Base-by-base conservation (phyloP, 1,140 invertebrate species). In the Heliconius hewitsoni region DNA sequence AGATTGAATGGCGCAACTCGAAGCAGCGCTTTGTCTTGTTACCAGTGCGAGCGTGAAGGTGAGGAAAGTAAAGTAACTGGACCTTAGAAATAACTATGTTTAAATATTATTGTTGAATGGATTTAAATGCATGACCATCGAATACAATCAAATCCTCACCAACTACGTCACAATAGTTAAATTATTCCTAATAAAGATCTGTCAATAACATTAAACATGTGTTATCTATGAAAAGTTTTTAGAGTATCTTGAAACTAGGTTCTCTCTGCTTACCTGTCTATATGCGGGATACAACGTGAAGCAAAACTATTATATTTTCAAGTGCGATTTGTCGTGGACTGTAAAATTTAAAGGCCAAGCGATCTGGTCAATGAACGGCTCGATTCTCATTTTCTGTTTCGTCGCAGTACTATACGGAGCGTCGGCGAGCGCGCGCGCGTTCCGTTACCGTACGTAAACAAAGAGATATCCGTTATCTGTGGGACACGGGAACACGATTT, bases 391-490 rank as follows among this genome's bases (percentile, higher is more conserved):
- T 73, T 73, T 73, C 23, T 27, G 50, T 50, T 73, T 27, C 13
- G 72, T 73, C 60, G 60, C 60, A 66, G 60, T 66, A 66, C 60
- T 23, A 5, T 30, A 30, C 60, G 11, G 60, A 30, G 11, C 60
- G 60, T 66, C 60, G 60, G 8, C 60, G 60, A 66, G 60, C 60
- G 60, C 60, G 60, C 60, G 27, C 27, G 60, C 60, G 60, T 66
- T n/a, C 27, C n/a, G 0, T 66, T 27, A 9, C 60, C 19, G 60
- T 11, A 30, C 60, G 60, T 66, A 11, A 66, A 66, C 60, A 66
- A 66, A 66, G 60, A 66, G 11, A 13, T 27, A 66, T 66, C 18
- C 60, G 23, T 73, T 73, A 73, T 73, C 50, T 50, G 42, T 73
- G 72, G 6, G 23, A 46, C n/a, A 27, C 39, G 72, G 11, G 42